These are phyloP conservation scores for Melipona beecheii DNA, from an alignment of 2,888 invertebrate genomes.

Conservation along the genomic window DNA sequence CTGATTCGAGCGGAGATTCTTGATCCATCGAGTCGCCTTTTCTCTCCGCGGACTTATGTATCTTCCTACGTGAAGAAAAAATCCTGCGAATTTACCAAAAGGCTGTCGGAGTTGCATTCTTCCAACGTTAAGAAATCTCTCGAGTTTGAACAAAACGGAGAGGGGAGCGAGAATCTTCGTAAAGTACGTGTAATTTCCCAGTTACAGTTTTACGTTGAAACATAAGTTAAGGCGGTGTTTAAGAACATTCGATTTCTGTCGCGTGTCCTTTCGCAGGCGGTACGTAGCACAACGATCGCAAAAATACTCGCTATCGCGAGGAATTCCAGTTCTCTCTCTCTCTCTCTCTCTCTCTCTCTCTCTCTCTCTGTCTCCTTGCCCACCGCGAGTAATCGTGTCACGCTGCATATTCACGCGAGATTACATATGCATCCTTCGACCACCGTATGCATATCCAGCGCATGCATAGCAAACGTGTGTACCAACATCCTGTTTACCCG, in stretches of 20 bases:
- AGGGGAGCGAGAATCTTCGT: too few species aligned
- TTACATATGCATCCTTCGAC: conserved; percentile 59
- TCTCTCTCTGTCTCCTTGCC: not conserved
- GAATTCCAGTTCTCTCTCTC: conserved; percentile 34
- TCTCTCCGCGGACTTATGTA: not conserved
- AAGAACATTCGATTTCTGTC: not conserved
- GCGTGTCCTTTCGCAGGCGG: not conserved
- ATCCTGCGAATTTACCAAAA: too few species aligned
- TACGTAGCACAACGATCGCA: not conserved
- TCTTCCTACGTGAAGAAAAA: too few species aligned
- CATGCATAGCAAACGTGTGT: conserved; percentile 49
- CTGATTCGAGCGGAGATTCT: conserved; percentile 2
- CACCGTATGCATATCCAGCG: conserved; percentile 44
- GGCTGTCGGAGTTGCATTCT: too few species aligned
- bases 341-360: conserved; percentile 4
- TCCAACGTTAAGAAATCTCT: too few species aligned
- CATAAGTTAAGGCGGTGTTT: too few species aligned
- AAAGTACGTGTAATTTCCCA: too few species aligned
- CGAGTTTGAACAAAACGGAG: too few species aligned
- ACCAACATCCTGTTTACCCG: conserved; percentile 41
- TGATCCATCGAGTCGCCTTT: conserved; percentile 2
- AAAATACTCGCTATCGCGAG: conserved; percentile 7
- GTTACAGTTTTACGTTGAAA: too few species aligned
- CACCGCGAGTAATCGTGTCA: conserved; percentile 35
- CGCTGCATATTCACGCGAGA: conserved; percentile 56